Evolutionary conservation across 2,888 invertebrate genomes (phyloP).

Genomic region (Chaitophorus viminalis): DNA sequence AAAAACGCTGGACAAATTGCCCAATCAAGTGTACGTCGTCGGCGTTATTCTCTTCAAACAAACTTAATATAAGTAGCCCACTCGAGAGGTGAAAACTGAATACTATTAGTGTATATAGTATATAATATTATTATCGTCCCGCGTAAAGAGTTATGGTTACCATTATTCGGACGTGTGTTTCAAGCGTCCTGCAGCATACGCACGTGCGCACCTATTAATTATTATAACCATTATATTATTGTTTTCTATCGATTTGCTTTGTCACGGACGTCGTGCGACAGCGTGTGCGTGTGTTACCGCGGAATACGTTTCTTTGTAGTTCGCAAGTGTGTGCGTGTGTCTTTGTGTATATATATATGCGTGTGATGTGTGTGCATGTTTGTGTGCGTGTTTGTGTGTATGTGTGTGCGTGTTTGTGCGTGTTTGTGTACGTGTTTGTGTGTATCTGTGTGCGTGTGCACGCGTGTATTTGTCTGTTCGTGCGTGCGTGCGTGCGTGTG

Average conservation of each 20-base stretch:
- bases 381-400: background rate
- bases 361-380: background rate
- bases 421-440: background rate
- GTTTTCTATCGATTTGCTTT: slow-evolving; percentile 14
- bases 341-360: background rate
- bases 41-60: background rate
- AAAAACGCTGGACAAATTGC: too few species aligned
- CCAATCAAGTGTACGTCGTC: background rate
- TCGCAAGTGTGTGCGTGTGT: too few species aligned
- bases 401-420: background rate
- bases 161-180: too few species aligned
- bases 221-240: background rate
- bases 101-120: too few species aligned
- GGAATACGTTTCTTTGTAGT: background rate
- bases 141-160: background rate
- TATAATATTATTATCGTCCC: too few species aligned
- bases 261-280: slow-evolving; percentile 5
- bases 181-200: too few species aligned
- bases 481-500: background rate
- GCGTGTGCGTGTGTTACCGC: background rate
- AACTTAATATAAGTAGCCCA: background rate
- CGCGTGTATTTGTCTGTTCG: background rate
- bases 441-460: slow-evolving; percentile 28
- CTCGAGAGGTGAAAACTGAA: background rate
- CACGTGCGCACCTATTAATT: background rate